phyloP scores from a whole-genome alignment of 2,113 vertebrate genomes.

The Bostrychus sinensis region DNA sequence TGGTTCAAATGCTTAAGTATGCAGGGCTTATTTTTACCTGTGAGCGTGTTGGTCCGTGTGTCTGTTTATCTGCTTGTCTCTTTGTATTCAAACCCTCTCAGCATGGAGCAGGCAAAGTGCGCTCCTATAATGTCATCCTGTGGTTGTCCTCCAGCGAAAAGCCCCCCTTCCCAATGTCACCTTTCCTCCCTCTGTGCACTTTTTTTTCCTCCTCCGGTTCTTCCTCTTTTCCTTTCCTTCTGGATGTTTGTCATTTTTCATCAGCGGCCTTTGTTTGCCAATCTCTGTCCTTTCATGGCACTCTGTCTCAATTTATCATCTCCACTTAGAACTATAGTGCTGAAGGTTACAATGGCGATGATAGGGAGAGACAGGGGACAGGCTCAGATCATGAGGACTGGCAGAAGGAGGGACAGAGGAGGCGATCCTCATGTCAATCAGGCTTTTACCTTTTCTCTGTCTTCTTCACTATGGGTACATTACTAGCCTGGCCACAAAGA shows the following conservation, averaged over 20 bases:
- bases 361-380: slow-evolving; percentile 63
- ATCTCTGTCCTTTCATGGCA: slow-evolving; percentile 78
- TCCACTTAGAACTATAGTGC: slow-evolving; percentile 65
- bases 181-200: slow-evolving; percentile 57
- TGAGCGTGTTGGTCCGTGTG: slow-evolving; percentile 30
- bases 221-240: neutral
- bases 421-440: slow-evolving; percentile 36
- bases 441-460: slow-evolving; percentile 15
- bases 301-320: slow-evolving; percentile 81
- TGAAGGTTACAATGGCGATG: slow-evolving; percentile 73
- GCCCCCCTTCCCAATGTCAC: slow-evolving; percentile 67
- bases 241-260: slow-evolving; percentile 80
- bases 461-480: slow-evolving; percentile 12
- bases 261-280: slow-evolving; percentile 75
- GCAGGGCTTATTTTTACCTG: slow-evolving; percentile 56
- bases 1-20: slow-evolving; percentile 72
- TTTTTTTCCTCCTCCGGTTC: slow-evolving; percentile 36
- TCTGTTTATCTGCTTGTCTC: slow-evolving; percentile 39
- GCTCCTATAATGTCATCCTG: slow-evolving; percentile 69
- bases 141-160: slow-evolving; percentile 75
- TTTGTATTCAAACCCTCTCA: slow-evolving; percentile 50
- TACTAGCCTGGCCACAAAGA: neutral
- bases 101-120: slow-evolving; percentile 73
- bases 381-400: slow-evolving; percentile 66
- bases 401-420: slow-evolving; percentile 47